Percentiles rank a stretch among this genome's conserved stretches.
phyloP scores from a whole-genome alignment of 2,888 invertebrate species.

The Idaea straminata region DNA sequence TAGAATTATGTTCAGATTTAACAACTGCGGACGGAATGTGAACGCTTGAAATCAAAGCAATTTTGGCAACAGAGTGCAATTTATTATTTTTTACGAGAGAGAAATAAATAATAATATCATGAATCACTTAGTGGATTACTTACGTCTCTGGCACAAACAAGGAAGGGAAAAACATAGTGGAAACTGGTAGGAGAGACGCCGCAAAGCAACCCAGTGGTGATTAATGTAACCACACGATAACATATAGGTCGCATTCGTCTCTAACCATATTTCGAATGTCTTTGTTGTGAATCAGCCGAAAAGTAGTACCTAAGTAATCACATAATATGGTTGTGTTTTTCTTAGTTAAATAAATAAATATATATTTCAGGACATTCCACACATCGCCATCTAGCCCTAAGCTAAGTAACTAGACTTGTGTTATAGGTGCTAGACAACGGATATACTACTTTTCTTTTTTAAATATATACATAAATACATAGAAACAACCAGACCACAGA shows the following conservation, averaged over 20 bases:
- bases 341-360: no score
- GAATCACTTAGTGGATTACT: conserved; percentile 56
- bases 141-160: conserved; percentile 49
- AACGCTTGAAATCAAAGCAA: conserved; percentile 9
- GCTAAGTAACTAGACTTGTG: no score
- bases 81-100: conserved; percentile 29
- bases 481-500: no score
- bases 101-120: conserved; percentile 46
- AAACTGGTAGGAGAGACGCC: conserved; percentile 21
- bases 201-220: conserved; percentile 48
- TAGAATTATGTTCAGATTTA: not conserved
- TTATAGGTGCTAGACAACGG: no score
- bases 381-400: no score
- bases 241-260: conserved; percentile 49
- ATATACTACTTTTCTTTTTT: no score
- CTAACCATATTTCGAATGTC: conserved; percentile 17
- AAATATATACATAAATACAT: no score
- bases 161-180: conserved; percentile 37
- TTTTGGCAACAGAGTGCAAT: conserved; percentile 27
- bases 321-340: not conserved
- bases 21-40: not conserved
- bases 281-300: conserved; percentile 2
- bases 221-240: conserved; percentile 61
- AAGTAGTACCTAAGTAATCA: conserved; percentile 6
- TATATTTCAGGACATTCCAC: no score